Base-by-base conservation (phyloP, 2,888 invertebrate species). In the Alcis repandata region DNA sequence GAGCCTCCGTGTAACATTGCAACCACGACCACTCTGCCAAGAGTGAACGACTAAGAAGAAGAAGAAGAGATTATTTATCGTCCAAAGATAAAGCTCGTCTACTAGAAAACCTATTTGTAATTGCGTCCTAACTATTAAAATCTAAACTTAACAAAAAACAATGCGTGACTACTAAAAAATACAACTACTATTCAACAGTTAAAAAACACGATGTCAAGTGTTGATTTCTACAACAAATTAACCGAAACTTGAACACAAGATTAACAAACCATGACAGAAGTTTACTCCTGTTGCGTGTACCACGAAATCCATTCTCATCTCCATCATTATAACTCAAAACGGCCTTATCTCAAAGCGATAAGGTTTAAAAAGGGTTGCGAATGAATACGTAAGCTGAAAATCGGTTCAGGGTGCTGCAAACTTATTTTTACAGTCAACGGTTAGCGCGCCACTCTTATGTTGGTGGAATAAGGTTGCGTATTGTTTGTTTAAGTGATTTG, bases 221-320 rank as follows among this genome's bases (percentile, higher is more conserved):
- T 67, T 66, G 67, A 72, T 71, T 68, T 69, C 64, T 67, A 60
- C 63, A 68, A 79, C 73, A 82, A 83, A 84, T 82, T 77, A 84
- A 80, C 80, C 78, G 79, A 85, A 88, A 87, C 87, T 86, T 81
- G 86, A 85, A 82, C 80, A 84, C 79, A 87, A 87, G 83, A 90
- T 86, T 89, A 88, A 88, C 89, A 90, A 90, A 89, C 88, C 88
- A 80, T 90, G 85, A 86, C 90, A 86, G 86, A 91, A 90, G 86
- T 90, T 90, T 85, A 85, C 86, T 89, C 85, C 85, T 87, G 87
- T 90, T 89, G 90, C 91, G 89, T 90, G 88, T 88, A 86, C 85
- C 82, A 77, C 81, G 79, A 89, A 90, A 91, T 88, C 84, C 86
- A 87, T 90, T 90, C 85, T 80, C 79, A 80, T 85, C 79, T 71